phyloP scores from a whole-genome alignment of 64 coral and sea anemone genomes.

The Montipora sp. region DNA sequence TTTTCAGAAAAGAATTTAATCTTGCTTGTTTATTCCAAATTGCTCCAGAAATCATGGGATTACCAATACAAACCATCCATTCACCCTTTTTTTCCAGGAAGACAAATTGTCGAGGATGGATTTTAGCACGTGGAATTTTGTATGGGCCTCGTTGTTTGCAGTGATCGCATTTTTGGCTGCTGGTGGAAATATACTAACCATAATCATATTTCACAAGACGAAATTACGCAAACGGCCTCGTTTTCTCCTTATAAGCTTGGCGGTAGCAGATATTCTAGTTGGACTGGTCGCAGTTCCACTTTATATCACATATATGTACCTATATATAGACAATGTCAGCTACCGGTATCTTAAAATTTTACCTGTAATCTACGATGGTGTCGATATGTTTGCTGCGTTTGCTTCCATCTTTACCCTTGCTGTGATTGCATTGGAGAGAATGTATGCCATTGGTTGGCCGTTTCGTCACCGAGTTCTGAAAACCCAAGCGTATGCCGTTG shows the following conservation, averaged over 20 bases:
- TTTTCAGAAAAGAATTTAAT: too few species aligned
- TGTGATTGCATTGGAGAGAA: conserved; percentile 30
- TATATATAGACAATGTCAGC: not conserved
- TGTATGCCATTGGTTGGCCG: conserved; percentile 36
- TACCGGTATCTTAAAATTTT: too few species aligned
- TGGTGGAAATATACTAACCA: conserved; percentile 11
- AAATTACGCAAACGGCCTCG: not conserved
- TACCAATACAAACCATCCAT: too few species aligned
- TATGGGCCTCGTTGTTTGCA: not conserved
- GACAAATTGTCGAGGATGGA: not conserved
- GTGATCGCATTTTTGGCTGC: not conserved
- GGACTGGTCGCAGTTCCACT: not conserved
- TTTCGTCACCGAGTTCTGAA: not conserved
- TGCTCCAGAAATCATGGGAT: too few species aligned
- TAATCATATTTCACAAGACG: not conserved
- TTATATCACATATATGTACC: not conserved
- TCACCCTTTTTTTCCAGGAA: not conserved
- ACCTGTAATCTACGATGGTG: not conserved
- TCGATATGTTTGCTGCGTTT: conserved; percentile 43
- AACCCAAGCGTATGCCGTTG: not conserved
- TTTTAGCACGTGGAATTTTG: not conserved
- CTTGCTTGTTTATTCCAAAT: too few species aligned
- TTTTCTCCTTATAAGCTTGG: conserved; percentile 13
- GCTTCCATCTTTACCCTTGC: conserved; percentile 23
- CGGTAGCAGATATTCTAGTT: conserved; percentile 6